Conservation (phyloP, 2,888 invertebrate species). For the Diarsia brunnea region DNA sequence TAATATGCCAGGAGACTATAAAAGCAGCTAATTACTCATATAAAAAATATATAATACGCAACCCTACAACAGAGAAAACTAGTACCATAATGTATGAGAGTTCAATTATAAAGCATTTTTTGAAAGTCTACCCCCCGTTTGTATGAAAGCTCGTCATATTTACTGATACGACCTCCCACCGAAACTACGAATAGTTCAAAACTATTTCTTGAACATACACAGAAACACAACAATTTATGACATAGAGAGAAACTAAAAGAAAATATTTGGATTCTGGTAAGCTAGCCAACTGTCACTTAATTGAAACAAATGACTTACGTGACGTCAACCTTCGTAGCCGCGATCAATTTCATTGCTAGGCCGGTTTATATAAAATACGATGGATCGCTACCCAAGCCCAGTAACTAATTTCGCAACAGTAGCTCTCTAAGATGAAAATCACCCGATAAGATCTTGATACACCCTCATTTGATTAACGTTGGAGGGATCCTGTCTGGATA, state of each 20-base stretch:
- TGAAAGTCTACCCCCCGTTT: background rate
- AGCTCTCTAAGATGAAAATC: conserved; percentile 53
- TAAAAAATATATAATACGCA: background rate
- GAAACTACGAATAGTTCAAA: background rate
- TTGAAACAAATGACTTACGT: conserved; percentile 64
- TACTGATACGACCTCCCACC: background rate
- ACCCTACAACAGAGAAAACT: background rate
- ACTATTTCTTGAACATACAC: conserved; percentile 4
- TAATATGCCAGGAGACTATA: background rate
- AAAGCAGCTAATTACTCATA: background rate
- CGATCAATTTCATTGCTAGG: conserved; percentile 58
- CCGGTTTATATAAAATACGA: conserved; percentile 51
- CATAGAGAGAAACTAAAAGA: conserved; percentile 44
- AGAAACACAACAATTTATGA: conserved; percentile 44
- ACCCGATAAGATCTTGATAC: conserved; percentile 60
- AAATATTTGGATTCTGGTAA: conserved; percentile 59
- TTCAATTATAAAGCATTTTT: background rate
- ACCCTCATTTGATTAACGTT: conserved; percentile 63
- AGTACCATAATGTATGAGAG: background rate
- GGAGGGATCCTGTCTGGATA: conserved; percentile 51
- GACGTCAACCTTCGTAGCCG: conserved; percentile 52
- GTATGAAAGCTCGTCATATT: background rate
- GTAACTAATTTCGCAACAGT: conserved; percentile 47
- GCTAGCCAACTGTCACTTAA: conserved; percentile 62
- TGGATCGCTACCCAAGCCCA: conserved; percentile 42